Percentiles rank a stretch among this genome's conserved stretches.
phyloP scores from a whole-genome alignment of 1,140 invertebrate genomes.

The Sesamia nonagrioides region DNA sequence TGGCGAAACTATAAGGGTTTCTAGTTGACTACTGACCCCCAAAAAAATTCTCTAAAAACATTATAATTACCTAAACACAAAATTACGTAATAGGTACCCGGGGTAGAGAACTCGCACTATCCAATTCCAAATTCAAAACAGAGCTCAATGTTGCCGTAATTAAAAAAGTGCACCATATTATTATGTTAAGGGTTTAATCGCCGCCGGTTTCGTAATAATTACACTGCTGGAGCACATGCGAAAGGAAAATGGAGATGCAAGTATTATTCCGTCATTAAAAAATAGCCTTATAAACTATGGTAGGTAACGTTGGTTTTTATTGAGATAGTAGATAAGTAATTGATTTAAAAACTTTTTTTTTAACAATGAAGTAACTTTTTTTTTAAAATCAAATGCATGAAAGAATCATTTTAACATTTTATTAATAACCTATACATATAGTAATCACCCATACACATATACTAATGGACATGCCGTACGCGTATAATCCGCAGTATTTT shows the following conservation, averaged over 20 bases:
- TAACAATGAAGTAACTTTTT: not conserved
- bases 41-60: constrained; percentile 14
- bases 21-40: no score
- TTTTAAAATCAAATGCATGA: not conserved
- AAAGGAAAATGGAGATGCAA: constrained; percentile 42
- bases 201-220: constrained; percentile 67
- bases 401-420: no score
- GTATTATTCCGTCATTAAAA: constrained; percentile 40
- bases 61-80: constrained; percentile 18
- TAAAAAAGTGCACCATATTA: constrained; percentile 74
- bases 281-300: constrained; percentile 22
- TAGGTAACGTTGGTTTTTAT: not conserved
- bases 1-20: no score
- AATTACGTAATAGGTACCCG: not conserved
- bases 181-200: constrained; percentile 69
- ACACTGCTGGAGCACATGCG: constrained; percentile 59
- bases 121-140: constrained; percentile 49
- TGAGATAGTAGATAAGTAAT: not conserved
- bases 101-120: not conserved
- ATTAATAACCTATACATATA: no score
- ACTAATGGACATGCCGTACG: no score
- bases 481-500: no score
- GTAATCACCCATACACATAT: no score
- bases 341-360: not conserved
- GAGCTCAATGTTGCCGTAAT: constrained; percentile 63